phyloP scores from a whole-genome alignment of 2,888 invertebrate genomes.

The Lucinisca nassula region DNA sequence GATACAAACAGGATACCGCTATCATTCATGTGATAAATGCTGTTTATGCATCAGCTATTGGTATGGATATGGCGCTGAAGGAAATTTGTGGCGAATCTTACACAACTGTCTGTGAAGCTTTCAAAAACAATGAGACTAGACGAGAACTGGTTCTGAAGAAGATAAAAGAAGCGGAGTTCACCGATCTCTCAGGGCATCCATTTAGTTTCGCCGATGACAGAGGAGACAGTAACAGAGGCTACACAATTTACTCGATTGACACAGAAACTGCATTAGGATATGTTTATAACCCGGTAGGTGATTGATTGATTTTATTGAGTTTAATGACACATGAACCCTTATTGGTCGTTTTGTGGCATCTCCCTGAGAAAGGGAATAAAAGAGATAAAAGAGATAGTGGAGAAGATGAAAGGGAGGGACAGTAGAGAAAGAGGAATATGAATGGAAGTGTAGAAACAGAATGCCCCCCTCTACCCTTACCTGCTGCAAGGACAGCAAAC shows the following conservation, averaged over 20 bases:
- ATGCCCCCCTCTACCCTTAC: no score
- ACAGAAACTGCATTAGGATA: slow-evolving; percentile 38
- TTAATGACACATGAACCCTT: no score
- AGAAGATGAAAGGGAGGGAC: no score
- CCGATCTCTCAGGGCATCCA: slow-evolving; percentile 75
- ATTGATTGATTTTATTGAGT: no score
- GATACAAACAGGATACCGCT: slow-evolving; percentile 82
- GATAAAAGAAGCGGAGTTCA: slow-evolving; percentile 77
- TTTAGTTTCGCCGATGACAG: slow-evolving; percentile 77
- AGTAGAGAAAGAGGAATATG: no score
- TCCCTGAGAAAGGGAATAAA: no score
- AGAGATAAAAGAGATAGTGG: no score
- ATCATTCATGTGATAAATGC: slow-evolving; percentile 85
- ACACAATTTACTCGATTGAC: slow-evolving; percentile 74
- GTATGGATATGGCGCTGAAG: slow-evolving; percentile 79
- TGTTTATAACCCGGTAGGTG: slow-evolving; percentile 65
- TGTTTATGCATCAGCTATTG: slow-evolving; percentile 84
- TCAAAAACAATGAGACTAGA: slow-evolving; percentile 69
- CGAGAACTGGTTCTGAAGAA: slow-evolving; percentile 72
- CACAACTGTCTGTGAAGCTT: slow-evolving; percentile 82
- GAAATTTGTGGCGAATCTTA: slow-evolving; percentile 80
- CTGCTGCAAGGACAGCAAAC: no score
- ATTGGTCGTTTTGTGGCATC: no score
- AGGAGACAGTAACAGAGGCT: slow-evolving; percentile 83
- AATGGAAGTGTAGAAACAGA: no score